Percentiles rank a stretch among this genome's conserved stretches.
Conservation (phyloP, 2,888 invertebrate genomes). For the Pardosa pseudoannulata region DNA sequence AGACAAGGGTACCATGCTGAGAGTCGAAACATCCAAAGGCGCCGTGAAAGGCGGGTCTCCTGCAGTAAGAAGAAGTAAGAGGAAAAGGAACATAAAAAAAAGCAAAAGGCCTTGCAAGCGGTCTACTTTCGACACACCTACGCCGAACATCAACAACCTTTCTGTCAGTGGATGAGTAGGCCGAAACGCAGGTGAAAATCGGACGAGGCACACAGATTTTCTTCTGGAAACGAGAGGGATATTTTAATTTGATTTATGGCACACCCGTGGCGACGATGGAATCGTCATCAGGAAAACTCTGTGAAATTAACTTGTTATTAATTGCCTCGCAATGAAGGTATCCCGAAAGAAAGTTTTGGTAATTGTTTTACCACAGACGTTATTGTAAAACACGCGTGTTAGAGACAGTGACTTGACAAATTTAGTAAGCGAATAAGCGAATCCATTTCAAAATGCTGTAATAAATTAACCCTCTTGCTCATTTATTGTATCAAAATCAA, state of each 20-base stretch:
- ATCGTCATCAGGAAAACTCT: background rate
- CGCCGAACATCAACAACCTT: background rate
- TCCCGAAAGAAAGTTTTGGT: background rate
- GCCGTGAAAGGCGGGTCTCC: background rate
- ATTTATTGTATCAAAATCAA: no score
- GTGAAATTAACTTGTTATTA: background rate
- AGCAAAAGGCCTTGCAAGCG: background rate
- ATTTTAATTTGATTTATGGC: background rate
- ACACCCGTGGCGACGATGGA: background rate
- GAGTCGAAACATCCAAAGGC: background rate
- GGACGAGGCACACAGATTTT: background rate
- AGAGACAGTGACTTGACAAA: no score
- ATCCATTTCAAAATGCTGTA: no score
- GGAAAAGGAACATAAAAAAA: background rate
- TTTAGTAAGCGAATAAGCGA: no score
- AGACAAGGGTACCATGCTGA: background rate
- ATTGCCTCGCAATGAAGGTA: background rate
- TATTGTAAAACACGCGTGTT: no score
- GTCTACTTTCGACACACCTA: conserved; percentile 4
- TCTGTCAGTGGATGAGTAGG: conserved; percentile 1
- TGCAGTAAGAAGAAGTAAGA: background rate
- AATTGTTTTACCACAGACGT: background rate
- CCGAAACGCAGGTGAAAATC: background rate
- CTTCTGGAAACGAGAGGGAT: background rate
- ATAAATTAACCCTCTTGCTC: no score